phyloP scores from a whole-genome alignment of 2,888 invertebrate genomes.

The Cataglyphis rosenhaueri region DNA sequence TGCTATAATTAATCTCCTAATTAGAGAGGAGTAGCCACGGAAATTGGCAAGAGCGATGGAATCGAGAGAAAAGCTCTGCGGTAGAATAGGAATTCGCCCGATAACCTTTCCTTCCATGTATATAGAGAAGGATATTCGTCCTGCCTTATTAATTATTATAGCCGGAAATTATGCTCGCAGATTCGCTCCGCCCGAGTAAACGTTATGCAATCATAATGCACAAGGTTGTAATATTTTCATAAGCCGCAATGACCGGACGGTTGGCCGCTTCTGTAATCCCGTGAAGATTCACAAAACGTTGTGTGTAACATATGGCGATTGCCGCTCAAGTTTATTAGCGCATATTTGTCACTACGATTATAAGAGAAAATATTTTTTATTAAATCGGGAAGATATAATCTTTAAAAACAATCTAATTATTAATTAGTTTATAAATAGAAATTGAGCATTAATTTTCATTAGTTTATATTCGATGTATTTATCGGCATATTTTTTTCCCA shows the following conservation, averaged over 20 bases:
- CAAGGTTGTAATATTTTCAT: constrained; percentile 63
- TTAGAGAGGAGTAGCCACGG: constrained; percentile 69
- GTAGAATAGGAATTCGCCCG: constrained; percentile 42
- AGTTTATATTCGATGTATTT: background rate
- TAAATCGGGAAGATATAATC: background rate
- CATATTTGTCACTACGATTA: background rate
- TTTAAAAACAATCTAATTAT: background rate
- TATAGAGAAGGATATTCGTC: constrained; percentile 6
- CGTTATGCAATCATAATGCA: constrained; percentile 62
- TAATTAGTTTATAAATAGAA: background rate
- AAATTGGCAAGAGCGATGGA: constrained; percentile 71
- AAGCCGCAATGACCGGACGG: constrained; percentile 27
- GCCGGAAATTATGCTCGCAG: constrained; percentile 69
- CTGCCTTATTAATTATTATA: constrained; percentile 71
- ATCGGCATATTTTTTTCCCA: constrained; percentile 16
- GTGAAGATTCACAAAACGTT: constrained; percentile 19
- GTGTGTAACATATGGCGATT: background rate
- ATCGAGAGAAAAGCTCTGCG: constrained; percentile 44
- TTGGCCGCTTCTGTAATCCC: constrained; percentile 21
- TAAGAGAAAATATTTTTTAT: background rate
- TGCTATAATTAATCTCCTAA: constrained; percentile 78
- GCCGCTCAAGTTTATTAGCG: background rate
- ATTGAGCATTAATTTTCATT: background rate
- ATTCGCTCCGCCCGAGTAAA: constrained; percentile 49
- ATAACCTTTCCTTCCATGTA: constrained; percentile 63